Evolutionary conservation across 2,888 invertebrate species (phyloP), one percentile per base, ranked within the genome.

Genomic region (Eupithecia dodoneata): DNA sequence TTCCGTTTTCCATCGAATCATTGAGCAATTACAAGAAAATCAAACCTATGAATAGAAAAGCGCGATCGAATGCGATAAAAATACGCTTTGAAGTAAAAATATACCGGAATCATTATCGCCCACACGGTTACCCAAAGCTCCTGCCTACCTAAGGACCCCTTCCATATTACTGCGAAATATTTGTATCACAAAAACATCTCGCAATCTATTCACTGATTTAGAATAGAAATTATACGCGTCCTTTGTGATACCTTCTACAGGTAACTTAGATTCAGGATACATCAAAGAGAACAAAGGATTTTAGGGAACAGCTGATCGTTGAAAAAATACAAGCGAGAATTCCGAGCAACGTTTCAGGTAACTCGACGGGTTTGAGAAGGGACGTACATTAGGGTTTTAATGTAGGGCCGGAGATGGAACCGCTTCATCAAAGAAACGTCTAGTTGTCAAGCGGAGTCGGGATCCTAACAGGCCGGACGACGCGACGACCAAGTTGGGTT

Each of bases 231-330:
- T 80, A 79, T 77, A 78, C 72, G 80, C 79, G 72, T 59, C 71
- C 80, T 81, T 81, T 80, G 79, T 80, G 67, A 71, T 73, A 67
- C 76, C 77, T 75, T 74, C 42, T 76, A 72, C 80, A 81, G 81
- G 80, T 82, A 81, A 75, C 55, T 71, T 74, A 71, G 75, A 78
- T 80, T 66, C 74, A 79, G 78, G 72, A 79, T 18, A 74, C 55
- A 72, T 75, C 75, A 78, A 79, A 79, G 76, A 67, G 80, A 79
- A 83, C 82, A 82, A 81, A 81, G 79, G 74, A 75, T 49, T 78
- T 71, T 69, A 67, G 78, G 76, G 81, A 81, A 80, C 83, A 82
- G 83, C 83, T 82, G 83, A 81, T 80, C 74, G 74, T 65, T 65
- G 74, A 78, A 82, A 82, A 83, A 81, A 83, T 77, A 76, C 73